Percentiles rank a stretch among this genome's conserved stretches.
Conservation (phyloP, 2,797 vertebrate species). For the Erethizon dorsatum region DNA sequence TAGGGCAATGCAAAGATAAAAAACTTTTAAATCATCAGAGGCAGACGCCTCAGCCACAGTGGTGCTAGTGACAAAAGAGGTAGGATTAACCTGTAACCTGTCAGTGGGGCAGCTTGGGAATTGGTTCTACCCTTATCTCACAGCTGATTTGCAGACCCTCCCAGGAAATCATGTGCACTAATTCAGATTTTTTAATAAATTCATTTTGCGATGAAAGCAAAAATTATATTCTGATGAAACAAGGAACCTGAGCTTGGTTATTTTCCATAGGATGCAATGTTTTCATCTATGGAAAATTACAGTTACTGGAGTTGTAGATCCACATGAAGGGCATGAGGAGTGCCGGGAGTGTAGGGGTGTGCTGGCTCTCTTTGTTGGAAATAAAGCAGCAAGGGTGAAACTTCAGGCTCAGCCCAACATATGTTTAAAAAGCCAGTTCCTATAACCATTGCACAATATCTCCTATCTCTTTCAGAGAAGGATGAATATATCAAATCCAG, state of each 20-base stretch:
- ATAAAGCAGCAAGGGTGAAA: not conserved
- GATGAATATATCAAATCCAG: not conserved
- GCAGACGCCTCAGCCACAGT: not conserved
- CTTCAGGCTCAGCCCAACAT: not conserved
- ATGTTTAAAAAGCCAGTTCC: not conserved
- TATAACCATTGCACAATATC: not conserved
- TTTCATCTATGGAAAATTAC: not conserved
- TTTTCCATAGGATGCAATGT: not conserved
- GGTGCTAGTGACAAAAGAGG: not conserved
- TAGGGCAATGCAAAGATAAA: not conserved
- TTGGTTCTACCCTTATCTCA: not conserved
- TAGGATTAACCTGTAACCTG: not conserved
- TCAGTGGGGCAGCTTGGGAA: not conserved
- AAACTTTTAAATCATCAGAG: not conserved
- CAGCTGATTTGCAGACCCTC: not conserved
- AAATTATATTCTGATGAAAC: not conserved
- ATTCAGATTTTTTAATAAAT: not conserved
- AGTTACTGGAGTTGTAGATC: not conserved
- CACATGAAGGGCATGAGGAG: not conserved
- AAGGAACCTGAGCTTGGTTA: not conserved
- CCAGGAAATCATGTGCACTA: not conserved
- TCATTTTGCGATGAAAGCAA: not conserved
- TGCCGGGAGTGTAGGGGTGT: not conserved
- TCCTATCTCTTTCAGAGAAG: not conserved
- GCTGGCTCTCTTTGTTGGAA: not conserved